These are phyloP conservation scores for Mycalesis mineus DNA, from an alignment of 2,888 invertebrate genomes.

Conservation along the genomic window DNA sequence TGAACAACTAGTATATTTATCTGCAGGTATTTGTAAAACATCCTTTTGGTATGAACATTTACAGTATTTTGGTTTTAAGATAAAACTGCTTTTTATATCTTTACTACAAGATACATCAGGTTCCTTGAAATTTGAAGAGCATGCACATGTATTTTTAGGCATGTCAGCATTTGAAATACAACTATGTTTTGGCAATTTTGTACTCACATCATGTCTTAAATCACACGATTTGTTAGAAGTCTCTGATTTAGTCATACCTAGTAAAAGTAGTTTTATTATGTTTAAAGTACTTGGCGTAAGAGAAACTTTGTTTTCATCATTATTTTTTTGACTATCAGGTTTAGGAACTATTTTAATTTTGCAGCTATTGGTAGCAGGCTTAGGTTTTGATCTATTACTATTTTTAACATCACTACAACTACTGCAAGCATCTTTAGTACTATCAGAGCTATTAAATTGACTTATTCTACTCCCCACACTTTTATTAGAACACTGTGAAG, in stretches of 20 bases:
- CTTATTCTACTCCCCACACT: neutral
- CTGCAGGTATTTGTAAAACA: neutral
- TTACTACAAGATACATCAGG: neutral
- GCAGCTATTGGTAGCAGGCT: constrained; percentile 10
- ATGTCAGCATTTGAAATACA: neutral
- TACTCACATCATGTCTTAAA: neutral
- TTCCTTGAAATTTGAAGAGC: neutral
- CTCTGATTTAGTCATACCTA: constrained; percentile 15
- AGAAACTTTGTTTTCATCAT: constrained; percentile 19
- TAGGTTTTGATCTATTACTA: neutral
- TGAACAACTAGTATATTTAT: neutral
- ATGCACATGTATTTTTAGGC: neutral
- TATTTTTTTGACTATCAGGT: constrained; percentile 12
- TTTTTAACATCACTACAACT: constrained; percentile 4
- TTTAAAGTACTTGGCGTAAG: constrained; percentile 24
- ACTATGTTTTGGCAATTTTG: neutral
- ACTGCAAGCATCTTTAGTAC: constrained; percentile 3
- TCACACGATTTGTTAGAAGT: constrained; percentile 2
- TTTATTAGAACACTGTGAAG: neutral
- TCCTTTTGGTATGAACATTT: neutral
- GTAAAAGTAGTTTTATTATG: constrained; percentile 26
- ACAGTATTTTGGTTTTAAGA: neutral
- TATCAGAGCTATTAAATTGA: neutral
- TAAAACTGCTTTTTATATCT: neutral
- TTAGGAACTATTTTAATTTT: constrained; percentile 29